phyloP scores from a whole-genome alignment of 2,113 vertebrate species.

The Macrotis lagotis region DNA sequence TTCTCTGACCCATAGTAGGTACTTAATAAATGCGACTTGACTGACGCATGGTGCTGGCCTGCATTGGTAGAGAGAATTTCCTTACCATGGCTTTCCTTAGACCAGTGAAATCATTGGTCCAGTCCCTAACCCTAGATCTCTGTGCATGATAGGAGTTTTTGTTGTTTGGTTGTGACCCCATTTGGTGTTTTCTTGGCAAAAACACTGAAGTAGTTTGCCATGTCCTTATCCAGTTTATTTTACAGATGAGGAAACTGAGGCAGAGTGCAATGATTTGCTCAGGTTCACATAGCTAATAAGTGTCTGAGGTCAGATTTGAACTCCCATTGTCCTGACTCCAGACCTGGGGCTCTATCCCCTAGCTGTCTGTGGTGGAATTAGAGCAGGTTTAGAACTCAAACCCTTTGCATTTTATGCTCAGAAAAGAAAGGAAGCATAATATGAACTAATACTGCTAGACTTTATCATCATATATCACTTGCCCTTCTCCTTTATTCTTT shows the following conservation, averaged over 20 bases:
- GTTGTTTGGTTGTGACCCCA: too few relatives aligned
- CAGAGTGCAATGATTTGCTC: too few relatives aligned
- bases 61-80: background rate
- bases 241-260: too few relatives aligned
- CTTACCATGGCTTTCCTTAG: background rate
- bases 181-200: too few relatives aligned
- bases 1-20: background rate
- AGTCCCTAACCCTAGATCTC: background rate
- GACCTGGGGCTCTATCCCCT: too few relatives aligned
- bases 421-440: background rate
- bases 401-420: background rate
- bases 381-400: background rate
- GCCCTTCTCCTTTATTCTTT: background rate
- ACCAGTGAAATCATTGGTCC: background rate
- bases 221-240: too few relatives aligned
- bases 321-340: too few relatives aligned
- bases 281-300: too few relatives aligned
- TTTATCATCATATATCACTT: background rate
- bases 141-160: background rate
- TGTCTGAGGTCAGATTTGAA: too few relatives aligned
- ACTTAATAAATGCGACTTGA: background rate
- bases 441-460: background rate
- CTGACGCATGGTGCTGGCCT: background rate
- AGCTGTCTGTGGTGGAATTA: background rate
- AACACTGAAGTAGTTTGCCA: too few relatives aligned